A percentile compares a stretch with the other conserved stretches of the same genome.
phyloP scores from a whole-genome alignment of 2,797 vertebrate genomes.

The Emydoidea blandingii region DNA sequence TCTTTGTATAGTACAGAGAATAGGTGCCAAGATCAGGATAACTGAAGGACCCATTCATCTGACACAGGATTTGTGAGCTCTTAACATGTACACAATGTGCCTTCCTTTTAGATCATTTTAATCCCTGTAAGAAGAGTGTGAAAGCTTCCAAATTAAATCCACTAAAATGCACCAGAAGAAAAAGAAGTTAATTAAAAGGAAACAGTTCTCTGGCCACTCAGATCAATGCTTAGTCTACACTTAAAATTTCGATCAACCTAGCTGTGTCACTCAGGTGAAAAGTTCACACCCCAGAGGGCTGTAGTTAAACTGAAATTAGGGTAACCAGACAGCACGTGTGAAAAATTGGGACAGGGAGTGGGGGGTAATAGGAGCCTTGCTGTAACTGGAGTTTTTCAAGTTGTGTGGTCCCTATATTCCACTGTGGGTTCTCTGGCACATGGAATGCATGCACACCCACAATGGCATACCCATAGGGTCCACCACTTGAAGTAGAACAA shows the following conservation, averaged over 20 bases:
- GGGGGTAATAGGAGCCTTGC: rapidly evolving
- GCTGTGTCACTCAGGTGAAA: background rate
- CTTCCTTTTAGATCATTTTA: conserved; percentile 2
- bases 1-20: background rate
- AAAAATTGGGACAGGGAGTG: no score
- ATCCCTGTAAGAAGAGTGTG: conserved; percentile 8
- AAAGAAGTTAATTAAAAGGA: background rate
- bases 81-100: background rate
- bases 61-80: background rate
- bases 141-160: background rate
- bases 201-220: background rate
- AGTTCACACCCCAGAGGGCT: background rate
- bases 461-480: background rate
- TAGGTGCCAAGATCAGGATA: background rate
- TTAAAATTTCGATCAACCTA: background rate
- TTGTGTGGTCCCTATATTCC: background rate
- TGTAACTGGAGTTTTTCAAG: background rate
- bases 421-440: background rate
- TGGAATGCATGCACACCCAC: background rate
- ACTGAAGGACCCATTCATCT: conserved; percentile 39
- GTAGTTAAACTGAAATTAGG: background rate
- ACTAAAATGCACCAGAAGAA: background rate
- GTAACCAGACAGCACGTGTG: no score
- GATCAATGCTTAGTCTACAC: background rate
- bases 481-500: background rate